Evolutionary conservation across 1,140 invertebrate genomes (phyloP).

Genomic region (Zaprionus vittiger): DNA sequence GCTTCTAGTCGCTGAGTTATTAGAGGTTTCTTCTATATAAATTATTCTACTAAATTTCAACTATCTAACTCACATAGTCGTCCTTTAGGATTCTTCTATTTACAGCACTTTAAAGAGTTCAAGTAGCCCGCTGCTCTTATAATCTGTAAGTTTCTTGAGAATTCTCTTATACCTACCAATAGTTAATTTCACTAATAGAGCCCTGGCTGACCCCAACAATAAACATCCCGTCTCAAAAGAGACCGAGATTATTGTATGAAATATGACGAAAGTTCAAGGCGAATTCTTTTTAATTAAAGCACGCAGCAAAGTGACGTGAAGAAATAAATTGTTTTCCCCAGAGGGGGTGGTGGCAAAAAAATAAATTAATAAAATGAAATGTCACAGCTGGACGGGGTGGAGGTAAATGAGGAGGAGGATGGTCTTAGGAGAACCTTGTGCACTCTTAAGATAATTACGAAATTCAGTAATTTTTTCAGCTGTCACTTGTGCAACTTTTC

Average conservation of each 20-base stretch:
- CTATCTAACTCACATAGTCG: no score
- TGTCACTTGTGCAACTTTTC: constrained; percentile 48
- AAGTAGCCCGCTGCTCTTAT: no score
- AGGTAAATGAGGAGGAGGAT: constrained; percentile 11
- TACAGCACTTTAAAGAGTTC: no score
- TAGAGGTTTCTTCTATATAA: no score
- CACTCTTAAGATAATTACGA: constrained; percentile 61
- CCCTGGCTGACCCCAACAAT: neutral
- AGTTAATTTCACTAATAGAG: constrained; percentile 9
- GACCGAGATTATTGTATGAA: constrained; percentile 35
- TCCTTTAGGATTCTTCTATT: no score
- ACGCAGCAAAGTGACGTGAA: constrained; percentile 12
- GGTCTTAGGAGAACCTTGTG: constrained; percentile 15
- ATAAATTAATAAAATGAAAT: constrained; percentile 66
- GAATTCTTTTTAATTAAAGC: constrained; percentile 62
- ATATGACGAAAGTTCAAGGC: constrained; percentile 31
- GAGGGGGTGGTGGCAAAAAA: constrained; percentile 7
- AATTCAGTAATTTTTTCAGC: constrained; percentile 52
- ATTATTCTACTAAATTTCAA: no score
- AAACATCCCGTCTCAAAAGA: neutral
- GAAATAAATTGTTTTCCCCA: constrained; percentile 29
- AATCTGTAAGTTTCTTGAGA: neutral
- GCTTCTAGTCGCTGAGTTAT: no score
- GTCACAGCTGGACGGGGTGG: constrained; percentile 45
- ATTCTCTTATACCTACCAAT: neutral